Evolutionary conservation across 2,888 invertebrate genomes (phyloP).

Genomic region (Eristalis tenax): DNA sequence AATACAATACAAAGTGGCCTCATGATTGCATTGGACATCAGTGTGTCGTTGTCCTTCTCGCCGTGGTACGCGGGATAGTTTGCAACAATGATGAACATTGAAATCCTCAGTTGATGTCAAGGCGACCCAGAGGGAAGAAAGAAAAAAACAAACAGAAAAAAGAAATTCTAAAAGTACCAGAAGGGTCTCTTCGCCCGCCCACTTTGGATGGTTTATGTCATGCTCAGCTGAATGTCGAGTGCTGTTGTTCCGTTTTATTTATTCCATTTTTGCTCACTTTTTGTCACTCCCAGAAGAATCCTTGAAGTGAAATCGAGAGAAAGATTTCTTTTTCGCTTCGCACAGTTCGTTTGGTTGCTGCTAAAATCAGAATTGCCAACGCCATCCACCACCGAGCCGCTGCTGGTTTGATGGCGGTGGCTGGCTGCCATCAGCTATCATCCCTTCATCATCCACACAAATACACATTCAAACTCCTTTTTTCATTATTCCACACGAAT

Average conservation of each 20-base stretch:
- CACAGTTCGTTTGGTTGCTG: constrained; percentile 21
- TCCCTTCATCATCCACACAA: neutral
- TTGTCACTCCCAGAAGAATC: constrained; percentile 31
- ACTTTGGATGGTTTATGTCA: constrained; percentile 25
- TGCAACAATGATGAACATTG: constrained; percentile 40
- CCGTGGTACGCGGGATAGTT: constrained; percentile 43
- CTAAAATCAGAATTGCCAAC: constrained; percentile 18
- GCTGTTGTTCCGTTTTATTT: constrained; percentile 4
- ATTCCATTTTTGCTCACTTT: constrained; percentile 2
- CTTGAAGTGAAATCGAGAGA: constrained; percentile 29
- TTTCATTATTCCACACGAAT: constrained; percentile 53
- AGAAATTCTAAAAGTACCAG: neutral
- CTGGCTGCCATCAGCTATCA: neutral
- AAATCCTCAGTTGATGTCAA: constrained; percentile 45
- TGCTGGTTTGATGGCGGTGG: neutral
- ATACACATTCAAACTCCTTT: neutral
- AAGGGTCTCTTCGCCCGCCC: neutral
- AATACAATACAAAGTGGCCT: constrained; percentile 45
- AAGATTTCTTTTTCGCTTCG: constrained; percentile 6
- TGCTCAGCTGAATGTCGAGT: constrained; percentile 35
- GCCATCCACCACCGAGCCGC: too few species aligned
- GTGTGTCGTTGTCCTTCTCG: constrained; percentile 12
- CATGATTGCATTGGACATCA: constrained; percentile 55
- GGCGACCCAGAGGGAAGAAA: constrained; percentile 2
- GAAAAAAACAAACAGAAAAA: neutral